Percentiles rank a stretch among this genome's conserved stretches.
phyloP scores from a whole-genome alignment of 2,888 invertebrate genomes.

The Unio pictorum region DNA sequence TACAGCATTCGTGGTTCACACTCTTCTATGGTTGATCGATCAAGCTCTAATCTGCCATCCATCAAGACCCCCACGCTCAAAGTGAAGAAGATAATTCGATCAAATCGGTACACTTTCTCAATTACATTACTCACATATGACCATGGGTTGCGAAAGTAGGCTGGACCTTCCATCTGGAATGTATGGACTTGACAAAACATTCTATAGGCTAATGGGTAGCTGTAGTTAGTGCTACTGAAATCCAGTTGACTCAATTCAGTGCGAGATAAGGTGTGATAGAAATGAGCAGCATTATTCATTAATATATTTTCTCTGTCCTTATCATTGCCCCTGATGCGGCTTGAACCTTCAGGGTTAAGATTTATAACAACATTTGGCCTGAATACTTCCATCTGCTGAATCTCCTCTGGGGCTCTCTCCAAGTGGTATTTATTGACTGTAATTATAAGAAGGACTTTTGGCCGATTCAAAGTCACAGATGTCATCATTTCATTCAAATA shows the following conservation, averaged over 20 bases:
- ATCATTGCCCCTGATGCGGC: conserved; percentile 1
- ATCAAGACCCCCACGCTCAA: conserved; percentile 24
- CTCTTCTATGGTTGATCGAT: conserved; percentile 21
- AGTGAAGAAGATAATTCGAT: conserved; percentile 29
- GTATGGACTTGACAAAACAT: conserved; percentile 24
- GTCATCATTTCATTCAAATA: conserved; percentile 26
- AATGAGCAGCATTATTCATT: neutral
- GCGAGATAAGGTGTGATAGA: neutral
- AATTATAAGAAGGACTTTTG: conserved; percentile 23
- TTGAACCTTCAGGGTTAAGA: conserved; percentile 11
- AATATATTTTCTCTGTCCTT: neutral
- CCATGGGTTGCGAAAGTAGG: conserved; percentile 31
- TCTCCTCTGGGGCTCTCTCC: conserved; percentile 18
- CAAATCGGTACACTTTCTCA: conserved; percentile 31
- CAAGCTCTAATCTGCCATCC: conserved; percentile 36
- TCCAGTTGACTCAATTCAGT: conserved; percentile 5
- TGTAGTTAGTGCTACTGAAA: conserved; percentile 2
- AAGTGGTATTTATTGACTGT: conserved; percentile 29
- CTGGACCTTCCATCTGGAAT: conserved; percentile 31
- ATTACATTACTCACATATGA: conserved; percentile 20
- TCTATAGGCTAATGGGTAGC: conserved; percentile 18
- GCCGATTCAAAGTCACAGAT: conserved; percentile 9
- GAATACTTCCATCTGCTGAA: conserved; percentile 28
- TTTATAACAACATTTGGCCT: conserved; percentile 14
- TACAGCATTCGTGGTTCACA: conserved; percentile 24